Evolutionary conservation across 2,888 invertebrate genomes (phyloP), one percentile per base, ranked within the genome.

Genomic region (Lasiommata megera): DNA sequence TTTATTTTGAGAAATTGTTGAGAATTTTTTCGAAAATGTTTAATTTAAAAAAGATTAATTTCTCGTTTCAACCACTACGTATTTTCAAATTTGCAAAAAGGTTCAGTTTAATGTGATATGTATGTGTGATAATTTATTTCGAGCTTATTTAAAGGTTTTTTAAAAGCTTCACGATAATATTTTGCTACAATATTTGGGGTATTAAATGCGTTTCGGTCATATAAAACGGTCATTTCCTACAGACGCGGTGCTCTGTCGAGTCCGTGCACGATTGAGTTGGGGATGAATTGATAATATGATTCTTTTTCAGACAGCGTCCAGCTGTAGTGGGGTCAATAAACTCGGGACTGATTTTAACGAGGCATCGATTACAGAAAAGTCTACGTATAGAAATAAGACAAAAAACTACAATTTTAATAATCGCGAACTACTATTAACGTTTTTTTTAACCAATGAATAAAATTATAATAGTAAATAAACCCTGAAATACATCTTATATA

Each of bases 261-360:
- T 9, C 38, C 6, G 38, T 40, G 16, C 38, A 51, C 28, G 37
- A 37, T 44, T 14, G 17, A 53, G 17, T 17, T 23, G 40, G 70
- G 73, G 68, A 74, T 73, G 72, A 79, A 75, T 80, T 31, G 14
- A 46, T 79, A 77, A 79, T 77, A 77, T 80, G 72, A 80, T 82
- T 81, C 72, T 79, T 83, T 79, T 80, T 80, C 77, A 71, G 70
- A 73, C 65, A 67, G 66, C 75, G 72, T 74, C 73, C 82, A 76
- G 74, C 76, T 72, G 76, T 62, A 56, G 66, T 63, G 73, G 65
- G 82, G 81, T 79, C 69, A 61, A 63, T 79, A 79, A 76, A 80
- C 68, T 69, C 64, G 54, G n/a, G 18, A 36, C 40, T 36, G 50
- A 14, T 41, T 50, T 68, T 65, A 73, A 70, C 64, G 69, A 71